Evolutionary conservation across 2,888 invertebrate species (phyloP), one percentile per base, ranked within the genome.

Genomic region (Acronicta leporina): DNA sequence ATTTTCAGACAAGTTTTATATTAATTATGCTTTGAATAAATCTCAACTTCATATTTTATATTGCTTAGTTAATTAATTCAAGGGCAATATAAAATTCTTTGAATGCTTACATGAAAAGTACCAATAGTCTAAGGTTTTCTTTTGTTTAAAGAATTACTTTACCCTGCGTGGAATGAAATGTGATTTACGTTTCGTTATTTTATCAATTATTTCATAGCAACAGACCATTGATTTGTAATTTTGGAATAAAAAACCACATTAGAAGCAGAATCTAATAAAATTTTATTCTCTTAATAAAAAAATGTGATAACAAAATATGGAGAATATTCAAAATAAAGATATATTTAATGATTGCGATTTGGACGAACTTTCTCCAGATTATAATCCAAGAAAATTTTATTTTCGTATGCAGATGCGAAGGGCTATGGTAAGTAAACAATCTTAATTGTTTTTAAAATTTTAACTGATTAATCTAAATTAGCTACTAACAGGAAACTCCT

Each of bases 361-460:
- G 45, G 58, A 67, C 16, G 87, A 86, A 71, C 79, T 88, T 41
- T 84, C 86, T 20, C 89, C 88, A 10, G 90, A 91, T 77, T 91
- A 87, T 71, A 76, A 63, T 51, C 85, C 90, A 13, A 60, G 74
- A 15, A 80, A 87, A 63, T 58, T 77, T 54, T 65, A 81, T 35
- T 68, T 89, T 47, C 84, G 88, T 14, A 85, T 89, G 87, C 83
- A 90, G 67, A 79, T 86, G 70, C 82, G 90, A 71, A 83, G 89
- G 70, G 79, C 80, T 16, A 76, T 82, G 80, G 90, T 90, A 80
- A 82, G 85, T 80, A 58, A 65, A 57, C 30, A 49, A 20, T 11
- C n/a, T n/a, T n/a, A n/a, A n/a, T n/a, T n/a, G n/a, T n/a, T n/a
- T n/a, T n/a, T n/a, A n/a, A n/a, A n/a, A n/a, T n/a, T n/a, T n/a